Conservation (phyloP, 2,797 vertebrate genomes). For the Oreochromis mossambicus region DNA sequence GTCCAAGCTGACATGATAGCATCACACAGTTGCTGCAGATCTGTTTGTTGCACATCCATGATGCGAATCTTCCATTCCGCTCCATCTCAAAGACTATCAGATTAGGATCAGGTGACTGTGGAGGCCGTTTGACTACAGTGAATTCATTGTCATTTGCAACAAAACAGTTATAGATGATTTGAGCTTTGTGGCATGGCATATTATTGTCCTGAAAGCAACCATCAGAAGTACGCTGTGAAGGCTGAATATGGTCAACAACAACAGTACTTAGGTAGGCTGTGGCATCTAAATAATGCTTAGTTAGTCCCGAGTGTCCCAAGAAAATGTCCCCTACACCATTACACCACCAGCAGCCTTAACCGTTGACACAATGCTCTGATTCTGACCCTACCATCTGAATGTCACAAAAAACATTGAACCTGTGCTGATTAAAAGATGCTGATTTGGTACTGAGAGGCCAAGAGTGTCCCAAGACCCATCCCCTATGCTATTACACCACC, state of each 20-base stretch:
- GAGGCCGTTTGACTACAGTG: not conserved
- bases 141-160: not conserved
- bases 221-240: not conserved
- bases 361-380: not conserved
- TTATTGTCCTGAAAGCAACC: not conserved
- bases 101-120: not conserved
- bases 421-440: not conserved
- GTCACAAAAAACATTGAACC: not conserved
- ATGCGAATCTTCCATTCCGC: not conserved
- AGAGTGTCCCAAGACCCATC: not conserved
- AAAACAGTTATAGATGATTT: not conserved
- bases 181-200: not conserved
- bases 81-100: not conserved
- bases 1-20: not conserved
- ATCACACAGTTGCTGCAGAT: not conserved
- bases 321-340: not conserved
- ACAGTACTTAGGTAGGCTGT: not conserved
- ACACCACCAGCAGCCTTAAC: not conserved
- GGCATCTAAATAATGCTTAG: not conserved
- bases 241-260: not conserved
- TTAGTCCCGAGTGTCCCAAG: not conserved
- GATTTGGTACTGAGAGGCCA: not conserved
- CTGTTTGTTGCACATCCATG: not conserved
- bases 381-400: not conserved
- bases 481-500: not conserved